Evolutionary conservation across 2,113 vertebrate species (phyloP).

Genomic region (Rhinolophus sinicus): DNA sequence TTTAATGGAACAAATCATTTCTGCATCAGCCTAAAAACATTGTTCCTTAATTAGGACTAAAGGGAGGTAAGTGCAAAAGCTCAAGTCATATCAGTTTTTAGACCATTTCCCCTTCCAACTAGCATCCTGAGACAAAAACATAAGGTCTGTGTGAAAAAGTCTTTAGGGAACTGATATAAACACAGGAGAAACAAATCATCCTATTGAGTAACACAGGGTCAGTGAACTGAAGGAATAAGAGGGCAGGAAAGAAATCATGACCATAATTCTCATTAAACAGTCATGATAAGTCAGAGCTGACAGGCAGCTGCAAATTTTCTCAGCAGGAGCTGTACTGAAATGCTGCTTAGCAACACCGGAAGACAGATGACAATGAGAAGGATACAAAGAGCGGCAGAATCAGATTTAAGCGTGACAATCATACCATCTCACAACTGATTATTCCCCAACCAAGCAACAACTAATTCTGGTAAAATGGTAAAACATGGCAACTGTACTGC

Average conservation of each 20-base stretch:
- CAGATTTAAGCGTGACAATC: slow-evolving; percentile 59
- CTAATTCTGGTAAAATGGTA: slow-evolving; percentile 34
- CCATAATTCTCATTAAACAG: slow-evolving; percentile 70
- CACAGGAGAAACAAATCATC: slow-evolving; percentile 49
- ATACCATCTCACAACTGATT: not conserved
- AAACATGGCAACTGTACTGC: not conserved
- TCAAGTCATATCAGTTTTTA: slow-evolving; percentile 36
- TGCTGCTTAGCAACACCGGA: slow-evolving; percentile 76
- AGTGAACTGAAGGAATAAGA: slow-evolving; percentile 52
- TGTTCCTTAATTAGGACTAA: slow-evolving; percentile 55
- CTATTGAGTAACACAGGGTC: slow-evolving; percentile 28
- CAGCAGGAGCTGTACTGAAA: slow-evolving; percentile 69
- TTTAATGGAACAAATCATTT: slow-evolving; percentile 34
- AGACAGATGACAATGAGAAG: slow-evolving; percentile 68
- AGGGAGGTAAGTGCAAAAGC: slow-evolving; percentile 44
- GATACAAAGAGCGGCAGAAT: slow-evolving; percentile 60
- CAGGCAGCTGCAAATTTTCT: slow-evolving; percentile 76
- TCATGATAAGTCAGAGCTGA: slow-evolving; percentile 61
- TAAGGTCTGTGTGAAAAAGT: slow-evolving; percentile 38
- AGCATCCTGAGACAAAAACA: slow-evolving; percentile 61
- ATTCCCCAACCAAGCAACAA: not conserved
- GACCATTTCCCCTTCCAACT: slow-evolving; percentile 38
- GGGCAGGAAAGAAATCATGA: slow-evolving; percentile 49
- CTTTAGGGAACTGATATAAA: slow-evolving; percentile 48
- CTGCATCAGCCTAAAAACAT: not conserved